Percentiles rank a stretch among this genome's conserved stretches.
Evolutionary conservation across 2,797 vertebrate species (phyloP).

Genomic region (Sibirionetta formosa): DNA sequence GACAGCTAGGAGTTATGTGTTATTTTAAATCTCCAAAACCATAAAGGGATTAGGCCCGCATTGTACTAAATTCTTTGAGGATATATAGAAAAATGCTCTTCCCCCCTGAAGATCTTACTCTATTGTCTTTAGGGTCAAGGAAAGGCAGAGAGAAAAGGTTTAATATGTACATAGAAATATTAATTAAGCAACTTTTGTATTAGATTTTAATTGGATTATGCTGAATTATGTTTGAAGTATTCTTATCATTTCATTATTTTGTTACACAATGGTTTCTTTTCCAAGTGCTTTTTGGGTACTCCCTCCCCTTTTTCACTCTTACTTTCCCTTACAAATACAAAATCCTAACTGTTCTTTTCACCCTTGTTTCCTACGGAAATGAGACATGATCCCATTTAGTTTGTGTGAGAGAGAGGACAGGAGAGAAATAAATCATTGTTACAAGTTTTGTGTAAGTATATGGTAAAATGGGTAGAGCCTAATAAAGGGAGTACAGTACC

Average conservation of each 20-base stretch:
- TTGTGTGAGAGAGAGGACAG: background rate
- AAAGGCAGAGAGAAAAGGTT: background rate
- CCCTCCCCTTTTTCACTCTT: background rate
- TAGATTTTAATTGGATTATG: background rate
- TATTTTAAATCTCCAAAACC: conserved; percentile 37
- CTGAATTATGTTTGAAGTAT: background rate
- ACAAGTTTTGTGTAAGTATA: background rate
- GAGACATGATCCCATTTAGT: background rate
- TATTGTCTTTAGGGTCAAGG: background rate
- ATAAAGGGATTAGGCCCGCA: background rate
- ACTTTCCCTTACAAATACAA: background rate
- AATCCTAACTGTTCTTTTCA: background rate
- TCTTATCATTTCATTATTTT: background rate
- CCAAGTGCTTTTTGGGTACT: background rate
- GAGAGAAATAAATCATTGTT: background rate
- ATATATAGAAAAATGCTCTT: background rate
- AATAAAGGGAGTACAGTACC: background rate
- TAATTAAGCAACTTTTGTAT: background rate
- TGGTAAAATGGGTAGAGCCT: background rate
- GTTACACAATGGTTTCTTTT: background rate
- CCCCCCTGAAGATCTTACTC: background rate
- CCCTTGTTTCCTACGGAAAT: background rate
- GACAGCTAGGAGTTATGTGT: conserved; percentile 21
- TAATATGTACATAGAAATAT: background rate
- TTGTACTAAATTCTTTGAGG: background rate